phyloP scores from a whole-genome alignment of 30 jellyfish, hydroid and myxozoan genomes.

The Aurelia coerulea region DNA sequence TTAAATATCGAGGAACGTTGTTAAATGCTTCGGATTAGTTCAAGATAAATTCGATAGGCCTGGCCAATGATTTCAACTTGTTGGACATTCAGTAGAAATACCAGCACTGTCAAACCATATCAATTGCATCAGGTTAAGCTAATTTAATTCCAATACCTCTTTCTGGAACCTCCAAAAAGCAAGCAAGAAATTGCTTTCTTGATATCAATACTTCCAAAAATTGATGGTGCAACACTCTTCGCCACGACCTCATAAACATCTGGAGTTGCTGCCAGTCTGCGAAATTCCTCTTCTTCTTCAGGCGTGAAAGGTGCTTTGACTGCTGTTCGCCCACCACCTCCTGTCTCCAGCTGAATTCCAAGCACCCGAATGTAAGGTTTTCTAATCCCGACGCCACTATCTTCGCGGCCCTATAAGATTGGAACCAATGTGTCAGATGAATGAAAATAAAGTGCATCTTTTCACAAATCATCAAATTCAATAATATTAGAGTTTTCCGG shows the following conservation, averaged over 20 bases:
- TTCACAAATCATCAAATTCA: no score
- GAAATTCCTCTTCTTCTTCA: conserved; percentile 88
- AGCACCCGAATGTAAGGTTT: conserved; percentile 97
- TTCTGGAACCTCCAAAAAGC: conserved; percentile 99
- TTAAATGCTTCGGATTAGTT: no score
- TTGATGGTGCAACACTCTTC: conserved; percentile 98
- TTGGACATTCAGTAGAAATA: no score
- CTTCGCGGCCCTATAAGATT: conserved; percentile 74
- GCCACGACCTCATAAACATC: conserved; percentile 91
- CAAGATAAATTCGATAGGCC: no score
- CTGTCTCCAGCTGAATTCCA: conserved; percentile 95
- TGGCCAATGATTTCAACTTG: no score
- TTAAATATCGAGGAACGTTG: no score
- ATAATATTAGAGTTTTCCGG: no score
- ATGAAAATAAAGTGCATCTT: no score
- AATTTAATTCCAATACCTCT: conserved; percentile 61
- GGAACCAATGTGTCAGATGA: no score
- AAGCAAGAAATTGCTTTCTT: conserved; percentile 98
- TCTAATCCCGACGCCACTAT: conserved; percentile 95
- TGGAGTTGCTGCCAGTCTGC: conserved; percentile 83
- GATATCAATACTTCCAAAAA: conserved; percentile 96
- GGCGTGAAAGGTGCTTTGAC: conserved; percentile 87
- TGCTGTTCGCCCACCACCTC: conserved; percentile 94
- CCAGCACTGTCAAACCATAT: no score
- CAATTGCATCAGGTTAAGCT: no score